Base-by-base conservation (phyloP, 2,888 invertebrate genomes). In the Xestia sexstrigata region DNA sequence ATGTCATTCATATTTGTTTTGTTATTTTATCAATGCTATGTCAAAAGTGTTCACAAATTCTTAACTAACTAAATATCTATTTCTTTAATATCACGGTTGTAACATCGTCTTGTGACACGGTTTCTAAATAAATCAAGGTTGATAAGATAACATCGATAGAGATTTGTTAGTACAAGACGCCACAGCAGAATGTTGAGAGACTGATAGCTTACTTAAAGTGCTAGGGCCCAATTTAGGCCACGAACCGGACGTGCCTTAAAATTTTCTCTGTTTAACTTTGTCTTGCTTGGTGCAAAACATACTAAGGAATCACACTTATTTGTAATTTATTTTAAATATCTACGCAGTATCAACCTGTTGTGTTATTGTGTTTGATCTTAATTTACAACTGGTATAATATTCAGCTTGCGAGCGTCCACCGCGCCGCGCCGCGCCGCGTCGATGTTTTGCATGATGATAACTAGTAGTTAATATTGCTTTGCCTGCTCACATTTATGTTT, bases 91-190 rank as follows among this genome's bases (percentile, higher is more conserved):
- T 86, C 73, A 79, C 66, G 76, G 74, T 66, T 78, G 78, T 76
- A 83, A 88, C 83, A 81, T 87, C 88, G 78, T 78, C 86, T 88
- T 74, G 78, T 92, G 91, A 93, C 92, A 93, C 88, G 83, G 89
- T 93, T 93, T 90, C 90, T 91, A 92, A 91, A 92, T 92, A 93
- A 93, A 93, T 92, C 92, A 93, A 93, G 92, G 91, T 92, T 93
- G 93, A 93, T 93, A 93, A 94, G 93, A 94, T 93, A 93, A 90
- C 89, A 89, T 87, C 88, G 88, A 89, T 91, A 88, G 80, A 89
- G 90, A 90, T 89, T 91, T 91, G 89, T 91, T 89, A 83, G 87
- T 87, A 83, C 84, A 88, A 92, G 89, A 83, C 88, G 83, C 58
- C 84, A 78, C 79, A 69, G 77, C 79, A 70, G 75, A 87, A 82